Conservation (phyloP, 2,888 invertebrate species). For the Dermolepida albohirtum region DNA sequence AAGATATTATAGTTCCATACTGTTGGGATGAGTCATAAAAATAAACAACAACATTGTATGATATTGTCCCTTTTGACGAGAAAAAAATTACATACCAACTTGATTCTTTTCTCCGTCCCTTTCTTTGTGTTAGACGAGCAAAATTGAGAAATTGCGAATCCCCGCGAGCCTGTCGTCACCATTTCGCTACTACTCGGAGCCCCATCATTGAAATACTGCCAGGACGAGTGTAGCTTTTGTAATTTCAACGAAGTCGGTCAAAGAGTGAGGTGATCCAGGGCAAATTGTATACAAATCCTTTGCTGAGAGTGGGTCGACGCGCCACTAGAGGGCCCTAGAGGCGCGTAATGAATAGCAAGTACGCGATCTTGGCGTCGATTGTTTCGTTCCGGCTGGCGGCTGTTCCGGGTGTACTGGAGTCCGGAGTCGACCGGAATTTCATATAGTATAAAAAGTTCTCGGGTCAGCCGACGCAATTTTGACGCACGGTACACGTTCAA, state of each 20-base stretch:
- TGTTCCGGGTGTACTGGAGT: conserved; percentile 20
- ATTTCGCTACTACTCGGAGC: conserved; percentile 33
- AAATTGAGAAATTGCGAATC: conserved; percentile 39
- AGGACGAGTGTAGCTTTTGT: conserved; percentile 37
- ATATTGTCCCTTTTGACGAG: conserved; percentile 33
- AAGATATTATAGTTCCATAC: conserved; percentile 6
- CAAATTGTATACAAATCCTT: conserved; percentile 57
- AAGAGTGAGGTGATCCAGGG: conserved; percentile 47
- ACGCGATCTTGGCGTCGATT: conserved; percentile 52
- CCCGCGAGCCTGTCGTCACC: conserved; percentile 38
- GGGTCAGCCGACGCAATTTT: conserved; percentile 22
- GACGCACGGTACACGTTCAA: background rate
- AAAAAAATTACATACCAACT: conserved; percentile 31
- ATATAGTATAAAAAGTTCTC: conserved; percentile 1
- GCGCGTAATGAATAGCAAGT: conserved; percentile 57
- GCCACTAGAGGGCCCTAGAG: conserved; percentile 57
- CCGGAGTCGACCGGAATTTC: conserved; percentile 32
- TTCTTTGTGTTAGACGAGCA: conserved; percentile 18
- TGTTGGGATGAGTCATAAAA: conserved; percentile 29
- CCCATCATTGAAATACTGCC: conserved; percentile 39
- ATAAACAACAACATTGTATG: conserved; percentile 32
- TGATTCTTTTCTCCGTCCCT: conserved; percentile 25
- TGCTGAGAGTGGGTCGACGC: conserved; percentile 51
- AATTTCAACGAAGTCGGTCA: conserved; percentile 38
- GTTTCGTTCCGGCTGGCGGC: conserved; percentile 53